These are phyloP conservation scores for Rattus rattus DNA, from an alignment of 2,113 vertebrate genomes.

Conservation along the genomic window DNA sequence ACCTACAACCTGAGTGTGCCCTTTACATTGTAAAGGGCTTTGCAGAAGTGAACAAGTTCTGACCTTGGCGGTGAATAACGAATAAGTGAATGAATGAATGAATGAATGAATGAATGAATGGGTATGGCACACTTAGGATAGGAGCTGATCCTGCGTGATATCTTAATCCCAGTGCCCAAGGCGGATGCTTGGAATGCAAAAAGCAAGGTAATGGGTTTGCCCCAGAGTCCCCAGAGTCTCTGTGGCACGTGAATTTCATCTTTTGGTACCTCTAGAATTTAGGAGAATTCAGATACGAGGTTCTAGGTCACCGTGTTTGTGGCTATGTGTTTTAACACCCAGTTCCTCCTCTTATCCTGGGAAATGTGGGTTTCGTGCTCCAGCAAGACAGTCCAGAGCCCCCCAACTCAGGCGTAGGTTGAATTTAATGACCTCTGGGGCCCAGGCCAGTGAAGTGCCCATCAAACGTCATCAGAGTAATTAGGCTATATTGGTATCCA, in stretches of 20 bases:
- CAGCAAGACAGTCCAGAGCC: not conserved
- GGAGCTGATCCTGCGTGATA: not conserved
- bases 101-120: not conserved
- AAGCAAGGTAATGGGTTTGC: not conserved
- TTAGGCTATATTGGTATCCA: not conserved
- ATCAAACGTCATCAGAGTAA: not conserved
- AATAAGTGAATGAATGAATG: not conserved
- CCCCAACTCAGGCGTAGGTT: too few species aligned
- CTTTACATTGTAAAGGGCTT: not conserved
- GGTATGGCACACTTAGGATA: not conserved
- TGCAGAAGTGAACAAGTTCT: too few species aligned
- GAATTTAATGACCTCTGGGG: not conserved
- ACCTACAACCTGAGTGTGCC: not conserved
- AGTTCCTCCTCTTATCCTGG: not conserved
- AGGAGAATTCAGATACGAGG: fast-evolving
- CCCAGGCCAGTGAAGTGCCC: not conserved
- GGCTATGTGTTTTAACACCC: fast-evolving
- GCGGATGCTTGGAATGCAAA: not conserved
- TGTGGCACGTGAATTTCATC: not conserved
- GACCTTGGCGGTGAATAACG: not conserved
- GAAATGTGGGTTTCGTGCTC: not conserved
- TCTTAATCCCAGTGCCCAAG: not conserved
- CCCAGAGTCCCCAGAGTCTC: too few species aligned
- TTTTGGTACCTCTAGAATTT: not conserved
- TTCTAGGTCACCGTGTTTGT: not conserved